phyloP scores from a whole-genome alignment of 1,140 invertebrate species.

The Bombus impatiens region DNA sequence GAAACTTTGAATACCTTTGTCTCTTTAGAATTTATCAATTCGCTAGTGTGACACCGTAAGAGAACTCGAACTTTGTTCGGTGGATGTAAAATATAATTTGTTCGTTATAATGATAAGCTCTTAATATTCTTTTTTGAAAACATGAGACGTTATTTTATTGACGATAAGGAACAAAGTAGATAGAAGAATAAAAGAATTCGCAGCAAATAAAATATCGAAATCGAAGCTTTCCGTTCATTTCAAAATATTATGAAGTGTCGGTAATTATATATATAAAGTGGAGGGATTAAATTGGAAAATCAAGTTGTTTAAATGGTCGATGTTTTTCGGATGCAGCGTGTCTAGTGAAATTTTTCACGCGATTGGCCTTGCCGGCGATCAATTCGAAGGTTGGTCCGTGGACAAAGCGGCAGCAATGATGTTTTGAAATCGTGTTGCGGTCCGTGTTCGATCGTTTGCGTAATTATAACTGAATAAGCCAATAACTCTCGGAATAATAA shows the following conservation, averaged over 20 bases:
- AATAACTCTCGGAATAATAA: slow-evolving; percentile 56
- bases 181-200: neutral
- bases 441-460: slow-evolving; percentile 37
- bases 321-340: neutral
- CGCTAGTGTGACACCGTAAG: too few species aligned
- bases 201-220: neutral
- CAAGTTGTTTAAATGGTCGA: neutral
- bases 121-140: neutral
- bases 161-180: neutral
- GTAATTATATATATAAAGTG: neutral
- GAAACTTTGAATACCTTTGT: neutral
- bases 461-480: slow-evolving; percentile 52
- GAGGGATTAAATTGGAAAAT: neutral
- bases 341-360: slow-evolving; percentile 21
- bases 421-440: slow-evolving; percentile 44
- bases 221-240: neutral
- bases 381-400: neutral
- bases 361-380: neutral
- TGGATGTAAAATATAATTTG: neutral
- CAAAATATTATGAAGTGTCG: neutral
- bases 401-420: slow-evolving; percentile 23
- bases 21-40: neutral
- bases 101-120: neutral
- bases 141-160: too few species aligned
- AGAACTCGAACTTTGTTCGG: neutral